Evolutionary conservation across 2,888 invertebrate genomes (phyloP).

Genomic region (Folsomia manolachei): DNA sequence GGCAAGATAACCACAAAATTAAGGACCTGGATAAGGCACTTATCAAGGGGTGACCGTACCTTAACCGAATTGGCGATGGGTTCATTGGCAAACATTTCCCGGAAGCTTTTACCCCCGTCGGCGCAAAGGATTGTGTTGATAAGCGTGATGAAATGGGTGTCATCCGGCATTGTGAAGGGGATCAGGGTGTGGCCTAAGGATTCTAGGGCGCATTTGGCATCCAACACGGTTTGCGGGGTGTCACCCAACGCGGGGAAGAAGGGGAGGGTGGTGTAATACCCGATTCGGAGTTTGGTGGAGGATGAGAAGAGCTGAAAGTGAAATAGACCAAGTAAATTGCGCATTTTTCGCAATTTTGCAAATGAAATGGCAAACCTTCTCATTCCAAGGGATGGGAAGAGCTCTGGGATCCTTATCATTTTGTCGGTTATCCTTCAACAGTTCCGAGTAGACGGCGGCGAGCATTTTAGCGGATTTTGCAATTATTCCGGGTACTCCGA

Average conservation of each 20-base stretch:
- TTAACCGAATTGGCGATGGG: slow-evolving; percentile 22
- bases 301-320: slow-evolving; percentile 32
- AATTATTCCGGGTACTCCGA: slow-evolving; percentile 39
- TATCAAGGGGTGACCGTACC: too few relatives aligned
- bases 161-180: slow-evolving; percentile 45
- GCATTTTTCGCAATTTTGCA: slow-evolving; percentile 4
- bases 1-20: too few relatives aligned
- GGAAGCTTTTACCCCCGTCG: slow-evolving; percentile 36
- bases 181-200: slow-evolving; percentile 51
- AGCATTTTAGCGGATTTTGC: slow-evolving; percentile 30
- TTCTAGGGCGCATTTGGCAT: slow-evolving; percentile 51
- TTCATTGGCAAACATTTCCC: slow-evolving; percentile 30
- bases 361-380: slow-evolving; percentile 16
- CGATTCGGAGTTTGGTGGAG: slow-evolving; percentile 51
- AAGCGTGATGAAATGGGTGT: slow-evolving; percentile 27
- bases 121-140: slow-evolving; percentile 28
- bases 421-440: slow-evolving; percentile 32
- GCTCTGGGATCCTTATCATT: slow-evolving; percentile 39
- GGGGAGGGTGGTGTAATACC: slow-evolving; percentile 53
- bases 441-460: slow-evolving; percentile 27
- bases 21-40: too few relatives aligned
- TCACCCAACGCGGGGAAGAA: slow-evolving; percentile 54
- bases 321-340: background rate
- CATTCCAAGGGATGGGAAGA: slow-evolving; percentile 46
- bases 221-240: slow-evolving; percentile 51